Percentiles rank a stretch among this genome's conserved stretches.
phyloP scores from a whole-genome alignment of 2,113 vertebrate genomes.

The Peromyscus californicus region DNA sequence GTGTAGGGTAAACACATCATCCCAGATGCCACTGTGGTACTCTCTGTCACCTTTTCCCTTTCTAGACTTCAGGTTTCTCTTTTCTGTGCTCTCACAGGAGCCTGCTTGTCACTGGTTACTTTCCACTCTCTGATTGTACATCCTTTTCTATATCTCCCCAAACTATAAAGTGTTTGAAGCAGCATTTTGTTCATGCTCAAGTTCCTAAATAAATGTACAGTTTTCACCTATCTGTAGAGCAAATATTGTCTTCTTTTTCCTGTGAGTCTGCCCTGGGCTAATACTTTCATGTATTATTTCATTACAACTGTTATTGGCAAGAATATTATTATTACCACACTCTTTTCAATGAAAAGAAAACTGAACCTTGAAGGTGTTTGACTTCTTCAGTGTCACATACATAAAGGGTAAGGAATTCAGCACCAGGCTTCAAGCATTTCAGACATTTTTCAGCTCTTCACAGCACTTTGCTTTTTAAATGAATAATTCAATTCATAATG shows the following conservation, averaged over 20 bases:
- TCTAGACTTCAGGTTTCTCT: not conserved
- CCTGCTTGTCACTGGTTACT: not conserved
- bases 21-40: not conserved
- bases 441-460: not conserved
- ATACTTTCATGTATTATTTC: not conserved
- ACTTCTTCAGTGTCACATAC: not conserved
- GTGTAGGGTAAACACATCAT: not conserved
- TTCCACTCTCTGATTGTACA: not conserved
- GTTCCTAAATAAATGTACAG: not conserved
- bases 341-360: not conserved
- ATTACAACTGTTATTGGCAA: not conserved
- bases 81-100: not conserved
- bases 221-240: not conserved
- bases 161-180: not conserved
- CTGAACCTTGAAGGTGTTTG: not conserved
- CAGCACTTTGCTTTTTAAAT: slow-evolving; percentile 10
- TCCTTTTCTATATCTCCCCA: not conserved
- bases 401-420: not conserved
- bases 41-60: not conserved
- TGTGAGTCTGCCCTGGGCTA: not conserved
- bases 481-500: not conserved
- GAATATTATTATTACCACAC: not conserved
- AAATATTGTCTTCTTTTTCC: not conserved
- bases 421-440: not conserved
- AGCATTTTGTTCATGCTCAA: not conserved